Percentiles rank a stretch among this genome's conserved stretches.
phyloP scores from a whole-genome alignment of 2,888 invertebrate genomes.

The Lydus trimaculatus region DNA sequence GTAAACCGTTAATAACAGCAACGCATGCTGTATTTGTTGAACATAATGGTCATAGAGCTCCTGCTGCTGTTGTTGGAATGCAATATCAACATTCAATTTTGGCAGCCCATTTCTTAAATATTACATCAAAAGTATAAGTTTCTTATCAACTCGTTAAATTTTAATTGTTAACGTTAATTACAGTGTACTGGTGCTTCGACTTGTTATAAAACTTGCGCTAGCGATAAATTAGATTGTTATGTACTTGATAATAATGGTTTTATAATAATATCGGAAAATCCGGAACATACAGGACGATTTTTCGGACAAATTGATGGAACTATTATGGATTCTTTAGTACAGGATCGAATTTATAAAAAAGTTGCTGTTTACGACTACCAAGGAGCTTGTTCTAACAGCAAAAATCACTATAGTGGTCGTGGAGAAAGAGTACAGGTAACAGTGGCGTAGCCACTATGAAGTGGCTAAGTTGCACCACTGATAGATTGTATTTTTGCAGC shows the following conservation, averaged over 20 bases:
- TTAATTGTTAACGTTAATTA: conserved; percentile 41
- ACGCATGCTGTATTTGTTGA: conserved; percentile 91
- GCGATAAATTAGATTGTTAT: conserved; percentile 89
- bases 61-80: conserved; percentile 91
- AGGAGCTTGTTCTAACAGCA: conserved; percentile 79
- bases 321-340: conserved; percentile 91
- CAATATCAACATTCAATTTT: conserved; percentile 86
- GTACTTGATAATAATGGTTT: conserved; percentile 95
- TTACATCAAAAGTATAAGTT: conserved; percentile 78
- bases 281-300: conserved; percentile 87
- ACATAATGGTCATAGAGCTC: conserved; percentile 81
- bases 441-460: too few relatives aligned
- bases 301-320: conserved; percentile 95
- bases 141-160: conserved; percentile 8
- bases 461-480: too few relatives aligned
- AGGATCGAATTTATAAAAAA: conserved; percentile 89
- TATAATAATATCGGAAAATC: conserved; percentile 87
- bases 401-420: conserved; percentile 69
- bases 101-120: conserved; percentile 81
- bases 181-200: conserved; percentile 75
- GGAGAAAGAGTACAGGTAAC: conserved; percentile 58
- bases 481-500: conserved; percentile 54
- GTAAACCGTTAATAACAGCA: conserved; percentile 79
- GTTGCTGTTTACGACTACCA: conserved; percentile 89
- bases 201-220: conserved; percentile 86